These are phyloP conservation scores for Montipora capitata DNA, from an alignment of 92 coral and sea anemone species.

Conservation along the genomic window DNA sequence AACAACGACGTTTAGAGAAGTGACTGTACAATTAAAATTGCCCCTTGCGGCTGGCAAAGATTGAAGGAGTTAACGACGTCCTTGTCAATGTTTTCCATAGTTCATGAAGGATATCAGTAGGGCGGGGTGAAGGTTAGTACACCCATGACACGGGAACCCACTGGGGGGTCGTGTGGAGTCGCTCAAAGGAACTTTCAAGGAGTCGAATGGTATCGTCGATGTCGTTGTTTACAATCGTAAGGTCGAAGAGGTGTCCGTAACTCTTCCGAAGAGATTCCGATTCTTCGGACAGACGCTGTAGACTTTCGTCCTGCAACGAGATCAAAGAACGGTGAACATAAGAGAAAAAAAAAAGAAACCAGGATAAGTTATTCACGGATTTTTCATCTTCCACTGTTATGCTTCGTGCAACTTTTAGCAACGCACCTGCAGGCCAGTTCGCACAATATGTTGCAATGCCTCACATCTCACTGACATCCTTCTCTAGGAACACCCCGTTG, in stretches of 20 bases:
- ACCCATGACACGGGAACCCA: constrained; percentile 99
- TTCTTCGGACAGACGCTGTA: constrained; percentile 92
- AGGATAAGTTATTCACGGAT: too few relatives aligned
- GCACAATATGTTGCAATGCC: too few relatives aligned
- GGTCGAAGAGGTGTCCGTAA: constrained; percentile 95
- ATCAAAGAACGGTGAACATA: neutral
- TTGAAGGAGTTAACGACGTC: constrained; percentile 15
- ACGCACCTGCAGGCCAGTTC: too few relatives aligned
- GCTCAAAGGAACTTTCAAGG: constrained; percentile 89
- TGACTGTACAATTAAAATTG: neutral
- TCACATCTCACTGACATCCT: too few relatives aligned
- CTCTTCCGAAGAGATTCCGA: constrained; percentile 91
- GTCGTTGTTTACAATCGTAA: constrained; percentile 95
- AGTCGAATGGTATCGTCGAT: constrained; percentile 95
- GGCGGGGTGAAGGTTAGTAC: constrained; percentile 68
- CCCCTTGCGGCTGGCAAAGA: neutral
- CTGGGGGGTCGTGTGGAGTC: constrained; percentile 83
- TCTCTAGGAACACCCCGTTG: too few relatives aligned
- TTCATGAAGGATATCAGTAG: neutral
- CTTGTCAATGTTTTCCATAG: neutral
- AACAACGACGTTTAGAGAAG: neutral
- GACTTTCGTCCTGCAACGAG: constrained; percentile 86
- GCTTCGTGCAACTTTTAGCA: too few relatives aligned
- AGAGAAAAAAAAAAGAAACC: neutral
- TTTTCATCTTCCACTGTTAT: too few relatives aligned